These are phyloP conservation scores for Andrena minutula DNA, from an alignment of 2,888 invertebrate genomes.

Conservation along the genomic window DNA sequence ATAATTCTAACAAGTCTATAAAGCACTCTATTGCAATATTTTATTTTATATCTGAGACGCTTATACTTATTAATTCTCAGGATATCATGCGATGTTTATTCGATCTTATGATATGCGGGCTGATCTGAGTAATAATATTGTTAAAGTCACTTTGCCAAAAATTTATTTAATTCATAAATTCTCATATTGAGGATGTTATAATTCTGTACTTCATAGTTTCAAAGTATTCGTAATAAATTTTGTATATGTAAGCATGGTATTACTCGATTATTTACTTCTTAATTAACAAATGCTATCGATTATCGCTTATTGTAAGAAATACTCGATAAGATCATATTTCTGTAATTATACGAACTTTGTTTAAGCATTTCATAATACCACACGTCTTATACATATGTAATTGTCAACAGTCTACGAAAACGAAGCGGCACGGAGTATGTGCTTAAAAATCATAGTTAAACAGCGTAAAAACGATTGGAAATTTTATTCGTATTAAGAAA, in stretches of 20 bases:
- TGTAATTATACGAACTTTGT: constrained; percentile 36
- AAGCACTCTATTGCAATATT: constrained; percentile 5
- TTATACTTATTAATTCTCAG: constrained; percentile 22
- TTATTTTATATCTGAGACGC: constrained; percentile 16
- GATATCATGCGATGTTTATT: constrained; percentile 39
- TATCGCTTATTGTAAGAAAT: constrained; percentile 43
- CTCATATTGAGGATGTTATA: constrained; percentile 67
- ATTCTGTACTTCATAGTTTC: constrained; percentile 54
- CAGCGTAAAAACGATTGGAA: constrained; percentile 10
- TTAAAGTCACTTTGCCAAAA: constrained; percentile 44
- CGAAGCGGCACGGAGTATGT: constrained; percentile 27
- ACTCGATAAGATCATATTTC: constrained; percentile 27
- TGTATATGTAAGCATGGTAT: constrained; percentile 44
- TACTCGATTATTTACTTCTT: constrained; percentile 38
- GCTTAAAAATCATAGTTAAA: constrained; percentile 23
- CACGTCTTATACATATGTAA: constrained; percentile 18
- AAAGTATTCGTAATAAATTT: constrained; percentile 64
- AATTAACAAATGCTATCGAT: constrained; percentile 31
- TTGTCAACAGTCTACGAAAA: constrained; percentile 29
- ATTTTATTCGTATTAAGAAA: constrained; percentile 34
- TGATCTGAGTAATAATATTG: constrained; percentile 33
- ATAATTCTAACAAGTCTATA: constrained; percentile 13
- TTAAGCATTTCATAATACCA: constrained; percentile 17
- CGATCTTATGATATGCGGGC: constrained; percentile 22
- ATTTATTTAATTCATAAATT: constrained; percentile 58